These are phyloP conservation scores for Peromyscus californicus DNA, from an alignment of 2,113 vertebrate genomes.

Conservation along the genomic window DNA sequence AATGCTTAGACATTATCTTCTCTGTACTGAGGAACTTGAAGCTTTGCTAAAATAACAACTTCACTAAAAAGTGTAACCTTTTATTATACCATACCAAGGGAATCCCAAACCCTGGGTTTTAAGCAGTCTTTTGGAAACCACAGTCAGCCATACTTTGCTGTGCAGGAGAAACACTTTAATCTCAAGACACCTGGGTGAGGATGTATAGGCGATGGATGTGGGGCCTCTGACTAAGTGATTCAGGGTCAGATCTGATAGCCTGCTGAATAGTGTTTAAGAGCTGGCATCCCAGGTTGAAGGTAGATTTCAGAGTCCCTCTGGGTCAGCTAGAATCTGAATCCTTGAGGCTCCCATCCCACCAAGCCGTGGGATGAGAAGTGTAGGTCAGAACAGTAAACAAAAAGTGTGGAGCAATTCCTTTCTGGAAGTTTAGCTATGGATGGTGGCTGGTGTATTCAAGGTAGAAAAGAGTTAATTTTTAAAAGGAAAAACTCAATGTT, in stretches of 20 bases:
- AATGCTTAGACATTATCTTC: constrained; percentile 28
- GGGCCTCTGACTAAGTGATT: not conserved
- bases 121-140: not conserved
- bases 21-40: constrained; percentile 39
- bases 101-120: not conserved
- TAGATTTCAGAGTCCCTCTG: not conserved
- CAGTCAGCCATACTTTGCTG: not conserved
- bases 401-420: not conserved
- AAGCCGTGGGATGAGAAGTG: not conserved
- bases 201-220: not conserved
- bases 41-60: not conserved
- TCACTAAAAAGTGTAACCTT: not conserved
- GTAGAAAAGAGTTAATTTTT: not conserved
- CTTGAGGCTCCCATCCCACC: not conserved
- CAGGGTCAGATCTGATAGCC: not conserved
- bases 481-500: not conserved
- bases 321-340: not conserved
- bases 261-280: not conserved
- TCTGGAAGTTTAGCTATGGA: constrained; percentile 32
- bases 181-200: not conserved
- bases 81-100: not conserved
- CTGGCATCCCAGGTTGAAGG: not conserved
- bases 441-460: not conserved
- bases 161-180: not conserved
- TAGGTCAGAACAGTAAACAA: not conserved